Evolutionary conservation across 2,797 vertebrate genomes (phyloP), one percentile per base, ranked within the genome.

Genomic region (Neomorphus geoffroyi): DNA sequence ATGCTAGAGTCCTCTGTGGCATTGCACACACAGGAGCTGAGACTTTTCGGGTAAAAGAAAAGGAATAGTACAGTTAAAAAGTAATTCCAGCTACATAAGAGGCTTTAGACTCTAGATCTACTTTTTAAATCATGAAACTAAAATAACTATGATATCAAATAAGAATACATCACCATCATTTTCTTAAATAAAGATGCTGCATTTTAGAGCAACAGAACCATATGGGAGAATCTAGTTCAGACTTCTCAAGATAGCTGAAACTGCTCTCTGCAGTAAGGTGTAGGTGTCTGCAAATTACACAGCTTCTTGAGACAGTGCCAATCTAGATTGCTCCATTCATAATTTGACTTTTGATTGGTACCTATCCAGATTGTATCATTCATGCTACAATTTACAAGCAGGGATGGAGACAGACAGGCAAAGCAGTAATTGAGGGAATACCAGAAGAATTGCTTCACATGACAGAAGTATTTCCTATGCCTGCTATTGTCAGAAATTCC

Each of bases 351-450:
- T 88, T 97, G 96, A 97, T 94, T 97, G 93, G 94, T 95, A 96
- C 88, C 82, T 96, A 96, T 97, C 94, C 90, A 92, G 91, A 92
- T 96, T 79, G 95, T 88, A 87, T 93, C 96, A 94, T 91, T 97
- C 96, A 97, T 94, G 96, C 91, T 71, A 92, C 85, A 84, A 92
- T 85, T 96, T 97, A 53, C 71, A 95, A 96, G 94, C 71, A 93
- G 90, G 91, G 92, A 96, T 92, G 88, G 90, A 96, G 91, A 86
- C 94, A 96, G 95, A 90, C 88, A 77, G 60, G 93, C 80, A 97
- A 97, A 97, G 96, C 89, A 96, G 92, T 82, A 97, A 97, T 94
- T 97, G 96, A 82, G 69, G 90, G 83, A 98, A 95, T 88, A 97
- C 74, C 91, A 96, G 87, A 92, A 96, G 87, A 92, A 85, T 89